phyloP scores from a whole-genome alignment of 2,797 vertebrate species.

The Yasuhikotakia modesta region DNA sequence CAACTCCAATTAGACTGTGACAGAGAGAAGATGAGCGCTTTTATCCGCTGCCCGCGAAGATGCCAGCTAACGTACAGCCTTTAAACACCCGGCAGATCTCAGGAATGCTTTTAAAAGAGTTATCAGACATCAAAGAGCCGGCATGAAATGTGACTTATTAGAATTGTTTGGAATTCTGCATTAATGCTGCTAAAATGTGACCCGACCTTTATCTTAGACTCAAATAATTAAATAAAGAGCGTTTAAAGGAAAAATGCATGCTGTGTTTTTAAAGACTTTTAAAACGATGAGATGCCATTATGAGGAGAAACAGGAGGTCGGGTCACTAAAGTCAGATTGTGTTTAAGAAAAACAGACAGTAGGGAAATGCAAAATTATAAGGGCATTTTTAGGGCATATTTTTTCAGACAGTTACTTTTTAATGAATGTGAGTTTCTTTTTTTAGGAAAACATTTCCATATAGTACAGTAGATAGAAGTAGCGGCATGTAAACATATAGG shows the following conservation, averaged over 20 bases:
- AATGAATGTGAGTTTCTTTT: background rate
- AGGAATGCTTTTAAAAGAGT: constrained; percentile 41
- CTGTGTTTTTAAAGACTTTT: background rate
- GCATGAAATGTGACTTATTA: background rate
- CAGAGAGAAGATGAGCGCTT: constrained; percentile 48
- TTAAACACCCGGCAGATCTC: constrained; percentile 39
- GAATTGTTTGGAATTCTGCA: background rate
- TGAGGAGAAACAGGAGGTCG: background rate
- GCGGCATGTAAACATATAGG: background rate
- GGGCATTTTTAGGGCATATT: no score
- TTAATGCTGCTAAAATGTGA: background rate
- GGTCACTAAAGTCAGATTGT: background rate
- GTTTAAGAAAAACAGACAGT: no score
- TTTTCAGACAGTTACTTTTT: no score
- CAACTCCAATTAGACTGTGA: constrained; percentile 59
- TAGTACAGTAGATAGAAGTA: background rate
- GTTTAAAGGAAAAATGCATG: background rate
- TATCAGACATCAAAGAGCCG: constrained; percentile 6
- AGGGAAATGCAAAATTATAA: no score
- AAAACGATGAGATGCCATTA: background rate
- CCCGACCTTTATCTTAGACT: background rate
- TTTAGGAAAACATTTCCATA: background rate
- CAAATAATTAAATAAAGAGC: background rate
- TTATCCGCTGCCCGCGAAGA: constrained; percentile 43
- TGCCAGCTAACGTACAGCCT: constrained; percentile 36